Evolutionary conservation across 2,888 invertebrate species (phyloP).

Genomic region (Clostera curtula): DNA sequence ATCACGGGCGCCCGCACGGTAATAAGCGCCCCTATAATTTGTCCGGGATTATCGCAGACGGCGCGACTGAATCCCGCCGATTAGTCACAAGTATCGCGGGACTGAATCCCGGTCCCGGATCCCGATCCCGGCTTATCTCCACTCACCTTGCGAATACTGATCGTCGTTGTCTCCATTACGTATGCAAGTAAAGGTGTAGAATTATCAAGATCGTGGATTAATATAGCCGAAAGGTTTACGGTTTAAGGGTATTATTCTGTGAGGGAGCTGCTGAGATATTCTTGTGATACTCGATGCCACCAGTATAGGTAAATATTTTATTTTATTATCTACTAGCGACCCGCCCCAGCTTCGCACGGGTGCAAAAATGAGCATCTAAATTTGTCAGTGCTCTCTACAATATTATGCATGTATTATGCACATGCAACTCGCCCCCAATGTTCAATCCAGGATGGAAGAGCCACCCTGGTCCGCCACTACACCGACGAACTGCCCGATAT

Average conservation of each 20-base stretch:
- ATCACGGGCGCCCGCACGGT: constrained; percentile 44
- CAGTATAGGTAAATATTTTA: no score
- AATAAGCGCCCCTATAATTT: constrained; percentile 67
- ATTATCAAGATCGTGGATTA: constrained; percentile 60
- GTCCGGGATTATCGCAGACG: constrained; percentile 68
- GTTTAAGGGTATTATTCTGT: constrained; percentile 10
- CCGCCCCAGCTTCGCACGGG: no score
- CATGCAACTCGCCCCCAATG: no score
- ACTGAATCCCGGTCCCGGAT: constrained; percentile 34
- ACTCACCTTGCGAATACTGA: constrained; percentile 66
- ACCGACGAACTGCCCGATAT: no score
- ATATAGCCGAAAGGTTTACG: constrained; percentile 35
- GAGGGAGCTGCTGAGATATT: neutral
- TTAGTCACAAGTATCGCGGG: constrained; percentile 70
- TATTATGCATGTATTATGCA: no score
- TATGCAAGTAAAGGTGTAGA: constrained; percentile 60
- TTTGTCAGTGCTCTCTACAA: no score
- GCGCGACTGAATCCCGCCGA: constrained; percentile 63
- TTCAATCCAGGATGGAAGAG: no score
- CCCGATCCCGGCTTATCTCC: constrained; percentile 26
- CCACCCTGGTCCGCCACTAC: no score
- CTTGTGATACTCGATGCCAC: no score
- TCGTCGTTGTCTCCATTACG: constrained; percentile 50
- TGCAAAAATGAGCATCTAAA: no score
- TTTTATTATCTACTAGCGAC: no score